phyloP scores from a whole-genome alignment of 2,888 invertebrate species.

The Teleiodes luculella region DNA sequence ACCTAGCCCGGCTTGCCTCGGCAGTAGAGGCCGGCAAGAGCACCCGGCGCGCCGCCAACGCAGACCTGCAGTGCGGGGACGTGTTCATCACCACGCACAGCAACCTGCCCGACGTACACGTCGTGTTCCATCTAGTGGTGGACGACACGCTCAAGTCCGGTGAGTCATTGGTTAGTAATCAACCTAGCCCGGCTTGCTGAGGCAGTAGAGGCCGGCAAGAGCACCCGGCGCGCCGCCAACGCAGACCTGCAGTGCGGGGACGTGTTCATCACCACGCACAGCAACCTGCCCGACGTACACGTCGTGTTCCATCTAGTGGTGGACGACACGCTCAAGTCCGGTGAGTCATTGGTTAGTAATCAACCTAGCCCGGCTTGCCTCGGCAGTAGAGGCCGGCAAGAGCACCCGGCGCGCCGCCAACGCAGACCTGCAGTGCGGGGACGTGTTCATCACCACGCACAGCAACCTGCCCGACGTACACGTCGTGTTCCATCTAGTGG shows the following conservation, averaged over 20 bases:
- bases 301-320: conserved; percentile 97
- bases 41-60: conserved; percentile 84
- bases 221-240: conserved; percentile 85
- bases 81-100: conserved; percentile 93
- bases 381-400: conserved; percentile 52
- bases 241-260: conserved; percentile 88
- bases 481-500: conserved; percentile 96
- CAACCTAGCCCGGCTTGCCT: conserved; percentile 40
- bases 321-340: conserved; percentile 83
- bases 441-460: conserved; percentile 92
- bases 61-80: conserved; percentile 88
- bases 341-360: no score
- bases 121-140: conserved; percentile 96
- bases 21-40: conserved; percentile 39
- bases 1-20: conserved; percentile 37
- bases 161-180: no score
- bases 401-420: conserved; percentile 84
- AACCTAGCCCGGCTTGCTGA: conserved; percentile 40
- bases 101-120: conserved; percentile 95
- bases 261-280: conserved; percentile 92
- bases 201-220: conserved; percentile 56
- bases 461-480: conserved; percentile 96
- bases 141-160: conserved; percentile 83
- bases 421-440: conserved; percentile 86
- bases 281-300: conserved; percentile 96